These are phyloP conservation scores for Bettongia penicillata DNA, from an alignment of 2,113 vertebrate genomes.

Conservation along the genomic window DNA sequence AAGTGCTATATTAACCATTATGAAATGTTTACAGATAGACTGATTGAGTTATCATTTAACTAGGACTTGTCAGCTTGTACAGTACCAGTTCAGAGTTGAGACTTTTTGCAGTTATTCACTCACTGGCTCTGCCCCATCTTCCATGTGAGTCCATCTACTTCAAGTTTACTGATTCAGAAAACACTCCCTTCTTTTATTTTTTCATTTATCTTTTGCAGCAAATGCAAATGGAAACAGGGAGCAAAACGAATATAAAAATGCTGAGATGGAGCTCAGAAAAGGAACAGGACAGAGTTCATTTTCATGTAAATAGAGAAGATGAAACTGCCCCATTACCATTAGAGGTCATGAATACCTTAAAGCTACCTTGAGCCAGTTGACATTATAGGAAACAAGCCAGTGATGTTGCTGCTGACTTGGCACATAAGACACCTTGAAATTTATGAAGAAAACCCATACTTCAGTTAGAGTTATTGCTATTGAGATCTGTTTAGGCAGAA, in stretches of 20 bases:
- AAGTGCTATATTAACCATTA: not conserved
- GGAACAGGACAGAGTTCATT: not conserved
- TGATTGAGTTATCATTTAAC: not conserved
- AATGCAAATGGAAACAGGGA: not conserved
- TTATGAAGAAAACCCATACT: not conserved
- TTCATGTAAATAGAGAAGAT: not conserved
- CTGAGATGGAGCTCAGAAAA: not conserved
- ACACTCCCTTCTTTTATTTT: not conserved
- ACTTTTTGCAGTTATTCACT: not conserved
- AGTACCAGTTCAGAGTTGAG: not conserved
- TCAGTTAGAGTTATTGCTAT: not conserved
- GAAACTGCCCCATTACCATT: not conserved
- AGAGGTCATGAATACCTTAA: not conserved
- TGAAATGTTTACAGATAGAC: not conserved
- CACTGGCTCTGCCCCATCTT: not conserved
- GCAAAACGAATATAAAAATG: not conserved
- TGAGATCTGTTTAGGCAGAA: not conserved
- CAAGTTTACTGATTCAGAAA: not conserved
- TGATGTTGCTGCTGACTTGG: not conserved
- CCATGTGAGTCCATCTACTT: not conserved
- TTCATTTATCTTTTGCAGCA: not conserved
- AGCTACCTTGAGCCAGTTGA: not conserved
- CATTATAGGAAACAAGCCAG: not conserved
- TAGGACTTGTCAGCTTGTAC: not conserved
- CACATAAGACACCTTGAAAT: not conserved